A percentile compares a stretch with the other conserved stretches of the same genome.
These are phyloP conservation scores for Falco peregrinus DNA, from an alignment of 2,797 vertebrate genomes.

Conservation along the genomic window DNA sequence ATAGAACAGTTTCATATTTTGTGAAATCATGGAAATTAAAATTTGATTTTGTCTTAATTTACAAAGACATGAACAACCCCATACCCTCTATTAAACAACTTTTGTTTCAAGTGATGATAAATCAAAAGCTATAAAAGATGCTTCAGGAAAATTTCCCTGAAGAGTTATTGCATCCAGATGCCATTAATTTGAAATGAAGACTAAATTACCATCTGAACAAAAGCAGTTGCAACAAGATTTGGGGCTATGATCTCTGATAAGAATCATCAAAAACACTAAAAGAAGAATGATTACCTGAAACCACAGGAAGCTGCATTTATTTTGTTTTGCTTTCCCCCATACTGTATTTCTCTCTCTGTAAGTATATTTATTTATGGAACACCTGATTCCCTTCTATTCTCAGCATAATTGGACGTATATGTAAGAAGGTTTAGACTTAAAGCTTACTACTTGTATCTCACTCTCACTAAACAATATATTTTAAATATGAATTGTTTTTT, in stretches of 20 bases:
- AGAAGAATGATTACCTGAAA: constrained; percentile 24
- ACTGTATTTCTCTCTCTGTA: constrained; percentile 9
- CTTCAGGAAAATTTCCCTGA: background rate
- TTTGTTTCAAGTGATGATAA: background rate
- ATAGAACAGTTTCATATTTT: background rate
- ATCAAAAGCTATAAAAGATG: background rate
- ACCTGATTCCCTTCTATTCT: background rate
- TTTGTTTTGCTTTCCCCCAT: background rate
- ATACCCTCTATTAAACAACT: background rate
- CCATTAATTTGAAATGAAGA: constrained; percentile 18
- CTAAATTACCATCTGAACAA: constrained; percentile 5
- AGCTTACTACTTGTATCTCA: background rate
- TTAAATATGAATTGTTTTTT: background rate
- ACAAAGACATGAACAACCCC: background rate
- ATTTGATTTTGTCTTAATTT: background rate
- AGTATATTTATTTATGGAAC: constrained; percentile 22
- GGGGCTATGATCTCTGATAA: background rate
- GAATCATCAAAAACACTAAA: background rate
- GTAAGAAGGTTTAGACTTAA: background rate
- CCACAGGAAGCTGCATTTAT: background rate
- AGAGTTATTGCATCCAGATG: background rate
- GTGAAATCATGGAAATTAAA: background rate
- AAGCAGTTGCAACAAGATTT: background rate
- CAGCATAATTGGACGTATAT: background rate
- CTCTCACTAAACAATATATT: background rate